phyloP scores from a whole-genome alignment of 2,888 invertebrate genomes.

The Clanis bilineata region DNA sequence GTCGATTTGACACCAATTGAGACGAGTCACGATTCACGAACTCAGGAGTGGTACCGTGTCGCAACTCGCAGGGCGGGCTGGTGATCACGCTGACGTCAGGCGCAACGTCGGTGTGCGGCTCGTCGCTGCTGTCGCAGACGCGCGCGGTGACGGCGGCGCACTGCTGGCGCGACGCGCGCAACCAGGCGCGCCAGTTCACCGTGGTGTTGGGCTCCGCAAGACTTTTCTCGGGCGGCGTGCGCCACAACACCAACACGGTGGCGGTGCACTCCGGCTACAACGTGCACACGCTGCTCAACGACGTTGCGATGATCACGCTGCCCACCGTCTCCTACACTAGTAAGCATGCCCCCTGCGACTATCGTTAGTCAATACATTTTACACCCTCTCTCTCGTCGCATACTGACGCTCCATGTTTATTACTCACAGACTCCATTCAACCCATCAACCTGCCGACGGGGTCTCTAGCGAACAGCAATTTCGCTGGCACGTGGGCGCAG shows the following conservation, averaged over 20 bases:
- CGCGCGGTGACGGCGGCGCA: conserved; percentile 44
- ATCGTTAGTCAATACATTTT: background rate
- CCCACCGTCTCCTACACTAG: conserved; percentile 36
- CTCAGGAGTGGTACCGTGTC: no score
- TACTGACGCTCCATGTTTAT: no score
- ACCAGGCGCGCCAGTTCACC: conserved; percentile 43
- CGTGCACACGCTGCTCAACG: conserved; percentile 36
- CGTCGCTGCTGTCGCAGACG: conserved; percentile 40
- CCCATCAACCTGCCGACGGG: conserved; percentile 45
- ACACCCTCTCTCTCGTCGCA: no score
- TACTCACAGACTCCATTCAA: conserved; percentile 48
- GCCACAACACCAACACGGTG: conserved; percentile 36
- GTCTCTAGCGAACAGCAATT: conserved; percentile 34
- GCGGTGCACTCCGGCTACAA: conserved; percentile 36
- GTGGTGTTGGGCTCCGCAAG: conserved; percentile 46
- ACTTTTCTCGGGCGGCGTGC: conserved; percentile 40
- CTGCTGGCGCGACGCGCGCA: conserved; percentile 46
- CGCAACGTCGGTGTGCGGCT: conserved; percentile 39
- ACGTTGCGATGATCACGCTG: conserved; percentile 35
- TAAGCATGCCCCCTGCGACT: conserved; percentile 24
- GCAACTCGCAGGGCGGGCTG: conserved; percentile 33
- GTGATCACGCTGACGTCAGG: conserved; percentile 40
- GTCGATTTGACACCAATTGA: no score
- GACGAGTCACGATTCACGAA: no score
- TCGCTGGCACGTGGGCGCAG: conserved; percentile 40